Conservation (phyloP, 2,888 invertebrate species). For the Aleiodes leptofemur region DNA sequence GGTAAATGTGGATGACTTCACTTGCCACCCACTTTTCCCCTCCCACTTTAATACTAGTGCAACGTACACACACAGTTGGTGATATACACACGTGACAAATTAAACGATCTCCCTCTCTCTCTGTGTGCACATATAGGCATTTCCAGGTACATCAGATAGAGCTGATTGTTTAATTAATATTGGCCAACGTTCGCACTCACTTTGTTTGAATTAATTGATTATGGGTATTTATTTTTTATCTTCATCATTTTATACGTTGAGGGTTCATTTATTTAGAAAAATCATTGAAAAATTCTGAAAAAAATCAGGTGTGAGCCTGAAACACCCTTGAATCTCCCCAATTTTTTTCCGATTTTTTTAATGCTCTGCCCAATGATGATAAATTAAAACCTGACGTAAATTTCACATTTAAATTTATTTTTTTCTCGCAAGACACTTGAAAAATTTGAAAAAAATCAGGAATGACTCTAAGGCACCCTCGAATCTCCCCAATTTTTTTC, state of each 20-base stretch:
- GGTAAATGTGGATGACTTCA: constrained; percentile 73
- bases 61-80: constrained; percentile 27
- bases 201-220: constrained; percentile 25
- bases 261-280: background rate
- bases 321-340: no score
- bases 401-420: no score
- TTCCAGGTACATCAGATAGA: constrained; percentile 31
- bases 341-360: no score
- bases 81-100: constrained; percentile 33
- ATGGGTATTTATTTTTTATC: background rate
- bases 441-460: no score
- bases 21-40: constrained; percentile 33
- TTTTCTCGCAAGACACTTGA: no score
- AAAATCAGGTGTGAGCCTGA: no score
- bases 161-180: constrained; percentile 31
- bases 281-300: background rate
- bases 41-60: constrained; percentile 3
- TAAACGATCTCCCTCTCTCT: constrained; percentile 12
- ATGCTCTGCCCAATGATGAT: no score
- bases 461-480: no score
- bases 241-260: background rate
- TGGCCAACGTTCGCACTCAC: background rate
- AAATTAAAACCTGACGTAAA: no score
- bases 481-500: no score
- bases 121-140: constrained; percentile 14